Conservation (phyloP, 2,888 invertebrate species). For the Epsilonema sp. region DNA sequence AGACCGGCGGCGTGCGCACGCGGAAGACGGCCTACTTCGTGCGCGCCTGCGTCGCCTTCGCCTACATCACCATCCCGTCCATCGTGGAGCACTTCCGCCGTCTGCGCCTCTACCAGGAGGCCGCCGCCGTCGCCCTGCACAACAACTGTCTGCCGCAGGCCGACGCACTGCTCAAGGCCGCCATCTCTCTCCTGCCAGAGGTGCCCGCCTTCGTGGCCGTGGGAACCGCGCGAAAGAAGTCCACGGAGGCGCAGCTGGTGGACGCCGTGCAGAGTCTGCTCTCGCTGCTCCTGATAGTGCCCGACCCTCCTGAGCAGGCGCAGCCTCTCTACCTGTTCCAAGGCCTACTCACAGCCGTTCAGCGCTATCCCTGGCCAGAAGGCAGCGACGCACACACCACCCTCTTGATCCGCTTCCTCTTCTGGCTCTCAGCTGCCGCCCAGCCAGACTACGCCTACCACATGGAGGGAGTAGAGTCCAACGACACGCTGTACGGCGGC, state of each 20-base stretch:
- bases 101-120: constrained; percentile 61
- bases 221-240: neutral
- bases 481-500: constrained; percentile 70
- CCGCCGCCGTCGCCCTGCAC: constrained; percentile 35
- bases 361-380: constrained; percentile 40
- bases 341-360: constrained; percentile 57
- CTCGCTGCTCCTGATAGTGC: constrained; percentile 63
- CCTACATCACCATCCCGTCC: constrained; percentile 90
- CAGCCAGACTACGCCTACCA: constrained; percentile 68
- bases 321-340: constrained; percentile 48
- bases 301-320: constrained; percentile 50
- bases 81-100: constrained; percentile 54
- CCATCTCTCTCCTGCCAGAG: constrained; percentile 56
- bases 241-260: constrained; percentile 41
- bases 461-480: constrained; percentile 70
- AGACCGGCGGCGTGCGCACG: constrained; percentile 53
- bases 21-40: constrained; percentile 63
- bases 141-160: constrained; percentile 42
- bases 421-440: constrained; percentile 53
- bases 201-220: constrained; percentile 41
- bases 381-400: constrained; percentile 43
- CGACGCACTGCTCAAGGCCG: constrained; percentile 78
- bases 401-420: constrained; percentile 53
- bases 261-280: constrained; percentile 44
- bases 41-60: constrained; percentile 80